Evolutionary conservation across 1,140 invertebrate species (phyloP), one percentile per base, ranked within the genome.

Genomic region (Rhopalosiphum padi): DNA sequence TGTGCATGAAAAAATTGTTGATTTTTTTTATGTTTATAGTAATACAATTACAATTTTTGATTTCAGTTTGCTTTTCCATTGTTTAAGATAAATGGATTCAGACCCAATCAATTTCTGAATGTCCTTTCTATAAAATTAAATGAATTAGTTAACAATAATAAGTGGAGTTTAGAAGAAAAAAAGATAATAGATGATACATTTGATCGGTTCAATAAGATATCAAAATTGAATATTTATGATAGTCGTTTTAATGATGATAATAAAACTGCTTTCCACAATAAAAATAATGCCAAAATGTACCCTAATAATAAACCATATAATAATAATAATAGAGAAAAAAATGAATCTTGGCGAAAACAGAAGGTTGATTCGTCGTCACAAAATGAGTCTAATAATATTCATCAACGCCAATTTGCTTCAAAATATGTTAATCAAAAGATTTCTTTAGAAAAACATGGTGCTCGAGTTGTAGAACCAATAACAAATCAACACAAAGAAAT

Each of bases 101-200:
- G 22, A 41, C 9, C n/a, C 18, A 86, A 93, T 30, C 77, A 85
- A 53, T 93, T 93, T 93, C n/a, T 93, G 43, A 43, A 55, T 30
- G 21, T 21, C n/a, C 46, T 93, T 60, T 83, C 48, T 43, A 1
- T 18, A 1, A 53, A 53, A 85, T 9, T 92, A 4, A 51, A 92
- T 30, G 37, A 53, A 41, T 15, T 92, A 53, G 53, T 21, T 0
- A 51, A 25, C 0, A 6, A 41, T 25, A 1, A 86, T 30, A 21
- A 85, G 0, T 93, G 91, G 91, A 85, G 0, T 43, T 5, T 0
- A 53, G 91, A 93, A 85, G 91, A 93, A 85, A 93, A 43, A 93
- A 30, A 30, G 18, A 85, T 11, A 2, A 8, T 53, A 3, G 3
- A 85, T 2, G 37, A 86, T 15, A 86, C 37, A 53, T 41, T 53